A percentile compares a stretch with the other conserved stretches of the same genome.
Conservation (phyloP, 2,888 invertebrate species). For the Rambutsinella grinnellia region DNA sequence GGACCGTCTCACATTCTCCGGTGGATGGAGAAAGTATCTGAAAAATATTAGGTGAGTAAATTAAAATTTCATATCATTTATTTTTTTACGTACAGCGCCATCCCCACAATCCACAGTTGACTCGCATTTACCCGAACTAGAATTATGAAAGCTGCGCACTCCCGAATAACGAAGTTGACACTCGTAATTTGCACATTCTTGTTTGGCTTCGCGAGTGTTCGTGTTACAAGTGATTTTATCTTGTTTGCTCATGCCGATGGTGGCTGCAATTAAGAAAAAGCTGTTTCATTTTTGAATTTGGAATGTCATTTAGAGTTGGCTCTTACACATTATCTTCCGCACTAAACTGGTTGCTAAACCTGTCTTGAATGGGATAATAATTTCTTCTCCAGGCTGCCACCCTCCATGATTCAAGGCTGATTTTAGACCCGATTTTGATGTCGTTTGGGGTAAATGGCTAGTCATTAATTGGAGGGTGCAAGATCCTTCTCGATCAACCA, state of each 20-base stretch:
- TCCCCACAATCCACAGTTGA: background rate
- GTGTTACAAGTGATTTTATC: slow-evolving; percentile 16
- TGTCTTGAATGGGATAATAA: slow-evolving; percentile 24
- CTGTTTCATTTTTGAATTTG: background rate
- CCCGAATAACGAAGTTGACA: slow-evolving; percentile 21
- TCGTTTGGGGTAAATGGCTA: background rate
- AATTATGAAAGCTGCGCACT: slow-evolving; percentile 3
- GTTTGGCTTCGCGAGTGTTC: slow-evolving; percentile 16
- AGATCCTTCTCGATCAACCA: slow-evolving; percentile 27
- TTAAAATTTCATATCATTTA: background rate
- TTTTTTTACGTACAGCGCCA: too few species aligned
- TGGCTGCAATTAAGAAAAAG: background rate
- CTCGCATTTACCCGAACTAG: background rate
- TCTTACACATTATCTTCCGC: slow-evolving; percentile 13
- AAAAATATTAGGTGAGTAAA: background rate
- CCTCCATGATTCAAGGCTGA: background rate
- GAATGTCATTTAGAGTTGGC: background rate
- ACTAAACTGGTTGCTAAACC: background rate
- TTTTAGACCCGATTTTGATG: too few species aligned
- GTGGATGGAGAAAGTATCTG: background rate
- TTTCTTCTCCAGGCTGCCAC: slow-evolving; percentile 5
- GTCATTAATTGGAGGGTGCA: slow-evolving; percentile 15
- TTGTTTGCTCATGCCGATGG: slow-evolving; percentile 15
- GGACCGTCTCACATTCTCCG: background rate
- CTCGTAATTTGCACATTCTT: slow-evolving; percentile 32